phyloP scores from a whole-genome alignment of 2,113 vertebrate species.

The Gallinago undulata region DNA sequence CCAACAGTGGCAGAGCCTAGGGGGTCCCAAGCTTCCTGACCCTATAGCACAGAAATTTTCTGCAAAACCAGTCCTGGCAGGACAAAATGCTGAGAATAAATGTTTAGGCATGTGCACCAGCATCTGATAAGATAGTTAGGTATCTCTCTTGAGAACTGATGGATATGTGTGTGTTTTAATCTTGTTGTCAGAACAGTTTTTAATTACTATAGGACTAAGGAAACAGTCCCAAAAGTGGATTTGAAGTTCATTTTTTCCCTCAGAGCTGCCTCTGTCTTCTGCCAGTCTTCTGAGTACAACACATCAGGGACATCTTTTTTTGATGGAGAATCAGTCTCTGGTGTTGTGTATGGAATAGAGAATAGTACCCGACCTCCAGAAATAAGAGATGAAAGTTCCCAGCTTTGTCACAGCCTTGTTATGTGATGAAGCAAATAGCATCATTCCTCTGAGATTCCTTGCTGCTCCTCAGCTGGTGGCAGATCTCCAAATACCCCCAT shows the following conservation, averaged over 20 bases:
- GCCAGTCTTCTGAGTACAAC: neutral
- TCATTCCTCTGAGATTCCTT: neutral
- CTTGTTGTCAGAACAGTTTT: neutral
- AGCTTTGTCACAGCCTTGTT: conserved; percentile 11
- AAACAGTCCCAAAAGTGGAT: neutral
- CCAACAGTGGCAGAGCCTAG: neutral
- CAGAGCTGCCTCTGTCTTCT: neutral
- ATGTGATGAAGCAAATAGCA: neutral
- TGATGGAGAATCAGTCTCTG: neutral
- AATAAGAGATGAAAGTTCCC: neutral
- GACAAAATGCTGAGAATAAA: neutral
- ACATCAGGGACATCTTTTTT: neutral
- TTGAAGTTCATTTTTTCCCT: neutral
- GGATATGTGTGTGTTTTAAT: neutral
- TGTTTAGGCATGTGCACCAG: accelerated
- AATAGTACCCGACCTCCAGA: neutral
- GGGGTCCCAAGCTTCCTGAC: neutral
- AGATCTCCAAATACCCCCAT: neutral
- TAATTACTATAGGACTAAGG: neutral
- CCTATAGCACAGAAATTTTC: neutral
- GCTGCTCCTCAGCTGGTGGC: neutral
- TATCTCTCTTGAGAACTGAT: neutral
- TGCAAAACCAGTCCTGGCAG: neutral
- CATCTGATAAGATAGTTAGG: neutral
- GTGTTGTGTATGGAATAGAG: neutral